phyloP scores from a whole-genome alignment of 1,140 invertebrate genomes.

The Charaxes varanes region DNA sequence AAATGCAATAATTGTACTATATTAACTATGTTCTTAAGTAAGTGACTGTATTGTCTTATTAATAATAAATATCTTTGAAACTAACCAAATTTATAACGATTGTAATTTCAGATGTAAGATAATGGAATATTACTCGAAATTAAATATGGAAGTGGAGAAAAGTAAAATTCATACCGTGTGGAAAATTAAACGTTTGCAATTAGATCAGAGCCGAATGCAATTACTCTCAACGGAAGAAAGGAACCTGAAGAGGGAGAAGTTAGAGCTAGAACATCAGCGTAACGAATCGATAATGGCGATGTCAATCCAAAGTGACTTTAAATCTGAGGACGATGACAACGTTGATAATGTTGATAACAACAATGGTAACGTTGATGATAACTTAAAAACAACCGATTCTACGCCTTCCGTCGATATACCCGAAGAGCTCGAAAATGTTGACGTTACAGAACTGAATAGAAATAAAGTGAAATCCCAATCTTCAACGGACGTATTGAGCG shows the following conservation, averaged over 20 bases:
- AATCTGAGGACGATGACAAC: slow-evolving; percentile 40
- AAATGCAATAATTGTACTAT: no score
- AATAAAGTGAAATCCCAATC: slow-evolving; percentile 37
- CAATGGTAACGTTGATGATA: slow-evolving; percentile 19
- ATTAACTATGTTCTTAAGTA: no score
- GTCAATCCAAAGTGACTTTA: slow-evolving; percentile 52
- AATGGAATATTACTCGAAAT: slow-evolving; percentile 75
- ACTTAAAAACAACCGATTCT: slow-evolving; percentile 21
- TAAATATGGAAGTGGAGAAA: slow-evolving; percentile 74
- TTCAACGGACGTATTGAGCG: slow-evolving; percentile 41
- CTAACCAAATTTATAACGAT: neutral
- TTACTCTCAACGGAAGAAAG: slow-evolving; percentile 65
- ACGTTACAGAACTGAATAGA: slow-evolving; percentile 15
- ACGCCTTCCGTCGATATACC: slow-evolving; percentile 21
- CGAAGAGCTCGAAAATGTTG: slow-evolving; percentile 9
- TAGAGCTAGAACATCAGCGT: slow-evolving; percentile 63
- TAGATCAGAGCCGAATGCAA: slow-evolving; percentile 74
- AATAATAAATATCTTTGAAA: neutral
- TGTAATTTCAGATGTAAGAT: slow-evolving; percentile 62
- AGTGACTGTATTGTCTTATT: no score
- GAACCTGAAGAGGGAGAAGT: slow-evolving; percentile 64
- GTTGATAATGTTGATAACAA: slow-evolving; percentile 24
- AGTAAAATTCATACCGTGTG: slow-evolving; percentile 73
- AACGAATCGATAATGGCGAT: slow-evolving; percentile 58
- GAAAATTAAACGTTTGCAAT: slow-evolving; percentile 75